Percentiles rank a stretch among this genome's conserved stretches.
Conservation (phyloP, 1,140 invertebrate species). For the Diabrotica undecimpunctata region DNA sequence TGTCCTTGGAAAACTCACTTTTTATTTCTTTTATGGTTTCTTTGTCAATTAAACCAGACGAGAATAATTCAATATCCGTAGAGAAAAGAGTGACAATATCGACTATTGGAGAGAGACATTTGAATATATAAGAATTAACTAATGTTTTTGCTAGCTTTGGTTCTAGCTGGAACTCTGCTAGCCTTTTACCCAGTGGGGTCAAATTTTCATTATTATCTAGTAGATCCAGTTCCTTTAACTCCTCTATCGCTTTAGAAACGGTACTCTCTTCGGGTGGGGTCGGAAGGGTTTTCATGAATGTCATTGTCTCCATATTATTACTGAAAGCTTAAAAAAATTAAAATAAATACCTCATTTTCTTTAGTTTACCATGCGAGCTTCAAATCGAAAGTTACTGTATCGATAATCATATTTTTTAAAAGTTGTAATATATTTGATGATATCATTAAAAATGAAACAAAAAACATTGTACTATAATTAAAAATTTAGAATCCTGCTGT, state of each 20-base stretch:
- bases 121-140: constrained; percentile 54
- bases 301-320: constrained; percentile 46
- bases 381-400: too few relatives aligned
- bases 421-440: too few relatives aligned
- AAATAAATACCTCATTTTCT: too few relatives aligned
- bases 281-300: constrained; percentile 52
- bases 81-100: constrained; percentile 45
- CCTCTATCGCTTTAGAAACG: constrained; percentile 48
- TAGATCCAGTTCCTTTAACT: constrained; percentile 51
- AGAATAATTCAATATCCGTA: constrained; percentile 39
- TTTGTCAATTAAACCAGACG: constrained; percentile 32
- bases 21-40: constrained; percentile 32
- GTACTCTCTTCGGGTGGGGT: constrained; percentile 49
- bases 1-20: constrained; percentile 29
- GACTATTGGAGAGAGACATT: constrained; percentile 50
- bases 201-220: constrained; percentile 56
- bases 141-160: constrained; percentile 58
- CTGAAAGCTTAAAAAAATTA: constrained; percentile 30
- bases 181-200: constrained; percentile 54
- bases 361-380: too few relatives aligned
- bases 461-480: too few relatives aligned
- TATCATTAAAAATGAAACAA: too few relatives aligned
- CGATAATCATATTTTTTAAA: too few relatives aligned
- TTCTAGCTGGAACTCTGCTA: constrained; percentile 52
- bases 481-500: too few relatives aligned